Evolutionary conservation across 2,888 invertebrate species (phyloP).

Genomic region (Osedax fenrisi): DNA sequence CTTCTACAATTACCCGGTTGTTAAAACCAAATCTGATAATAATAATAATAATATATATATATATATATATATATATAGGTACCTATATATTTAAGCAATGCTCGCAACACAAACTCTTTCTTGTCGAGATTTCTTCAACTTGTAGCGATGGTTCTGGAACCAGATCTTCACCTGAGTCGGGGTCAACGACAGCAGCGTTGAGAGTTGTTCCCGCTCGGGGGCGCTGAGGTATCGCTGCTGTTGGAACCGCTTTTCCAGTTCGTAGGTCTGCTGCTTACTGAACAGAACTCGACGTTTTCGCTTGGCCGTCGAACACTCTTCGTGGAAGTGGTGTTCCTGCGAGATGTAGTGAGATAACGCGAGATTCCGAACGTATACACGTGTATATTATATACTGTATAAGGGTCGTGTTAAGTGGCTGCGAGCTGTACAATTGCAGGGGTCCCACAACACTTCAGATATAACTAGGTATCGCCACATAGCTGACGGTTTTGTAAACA

Average conservation of each 20-base stretch:
- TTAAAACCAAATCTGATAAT: too few species aligned
- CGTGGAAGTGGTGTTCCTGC: neutral
- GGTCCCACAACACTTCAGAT: too few species aligned
- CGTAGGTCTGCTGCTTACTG: constrained; percentile 95
- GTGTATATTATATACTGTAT: too few species aligned
- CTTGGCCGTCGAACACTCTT: constrained; percentile 34
- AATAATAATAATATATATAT: neutral
- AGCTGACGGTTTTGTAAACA: too few species aligned
- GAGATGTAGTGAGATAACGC: too few species aligned
- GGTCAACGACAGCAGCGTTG: constrained; percentile 83
- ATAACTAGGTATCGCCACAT: too few species aligned
- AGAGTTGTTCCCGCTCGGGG: constrained; percentile 87
- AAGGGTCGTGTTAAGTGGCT: too few species aligned
- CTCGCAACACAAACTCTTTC: constrained; percentile 61
- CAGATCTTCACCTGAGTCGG: constrained; percentile 96
- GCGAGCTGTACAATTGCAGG: too few species aligned
- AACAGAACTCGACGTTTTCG: constrained; percentile 86
- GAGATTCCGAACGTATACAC: too few species aligned
- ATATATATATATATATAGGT: neutral
- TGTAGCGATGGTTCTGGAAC: constrained; percentile 99
- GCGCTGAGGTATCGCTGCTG: constrained; percentile 95
- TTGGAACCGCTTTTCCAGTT: constrained; percentile 84
- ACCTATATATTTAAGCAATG: neutral
- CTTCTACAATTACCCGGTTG: too few species aligned
- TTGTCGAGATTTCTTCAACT: constrained; percentile 93